Percentiles rank a stretch among this genome's conserved stretches.
These are phyloP conservation scores for Sminthurinus signatus DNA, from an alignment of 1,140 invertebrate species.

Conservation along the genomic window DNA sequence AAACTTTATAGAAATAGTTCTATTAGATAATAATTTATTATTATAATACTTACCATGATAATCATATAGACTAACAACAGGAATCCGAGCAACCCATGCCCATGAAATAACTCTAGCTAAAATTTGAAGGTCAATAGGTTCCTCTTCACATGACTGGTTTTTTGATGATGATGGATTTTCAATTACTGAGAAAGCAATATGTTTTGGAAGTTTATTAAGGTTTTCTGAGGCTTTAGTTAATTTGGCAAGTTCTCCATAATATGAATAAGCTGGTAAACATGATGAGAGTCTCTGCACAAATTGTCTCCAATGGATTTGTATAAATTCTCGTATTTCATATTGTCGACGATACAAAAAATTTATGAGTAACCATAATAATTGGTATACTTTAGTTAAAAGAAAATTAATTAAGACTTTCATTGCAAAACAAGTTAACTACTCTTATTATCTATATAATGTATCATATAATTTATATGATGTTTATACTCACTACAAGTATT, in stretches of 20 bases:
- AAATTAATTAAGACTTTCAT: slow-evolving; percentile 8
- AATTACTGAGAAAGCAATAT: slow-evolving; percentile 31
- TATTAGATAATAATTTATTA: no score
- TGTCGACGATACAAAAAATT: slow-evolving; percentile 24
- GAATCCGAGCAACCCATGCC: slow-evolving; percentile 30
- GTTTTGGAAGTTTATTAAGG: slow-evolving; percentile 30
- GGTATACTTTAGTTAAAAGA: slow-evolving; percentile 15
- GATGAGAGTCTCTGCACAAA: slow-evolving; percentile 12
- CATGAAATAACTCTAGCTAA: slow-evolving; percentile 32
- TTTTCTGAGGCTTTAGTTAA: slow-evolving; percentile 13
- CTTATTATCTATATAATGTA: no score
- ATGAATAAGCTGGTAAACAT: slow-evolving; percentile 20
- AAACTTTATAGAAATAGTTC: no score
- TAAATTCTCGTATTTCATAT: slow-evolving; percentile 16
- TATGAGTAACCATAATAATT: slow-evolving; percentile 18
- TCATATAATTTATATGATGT: no score
- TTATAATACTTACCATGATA: slow-evolving; percentile 30
- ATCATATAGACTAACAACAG: slow-evolving; percentile 36
- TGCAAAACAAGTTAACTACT: no score
- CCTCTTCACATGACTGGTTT: slow-evolving; percentile 1
- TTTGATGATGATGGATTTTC: neutral
- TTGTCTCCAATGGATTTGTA: slow-evolving; percentile 14
- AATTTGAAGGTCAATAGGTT: slow-evolving; percentile 18
- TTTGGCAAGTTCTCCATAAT: slow-evolving; percentile 9
- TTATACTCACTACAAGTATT: neutral